phyloP scores from a whole-genome alignment of 1,140 invertebrate species.

The Orius insidiosus region DNA sequence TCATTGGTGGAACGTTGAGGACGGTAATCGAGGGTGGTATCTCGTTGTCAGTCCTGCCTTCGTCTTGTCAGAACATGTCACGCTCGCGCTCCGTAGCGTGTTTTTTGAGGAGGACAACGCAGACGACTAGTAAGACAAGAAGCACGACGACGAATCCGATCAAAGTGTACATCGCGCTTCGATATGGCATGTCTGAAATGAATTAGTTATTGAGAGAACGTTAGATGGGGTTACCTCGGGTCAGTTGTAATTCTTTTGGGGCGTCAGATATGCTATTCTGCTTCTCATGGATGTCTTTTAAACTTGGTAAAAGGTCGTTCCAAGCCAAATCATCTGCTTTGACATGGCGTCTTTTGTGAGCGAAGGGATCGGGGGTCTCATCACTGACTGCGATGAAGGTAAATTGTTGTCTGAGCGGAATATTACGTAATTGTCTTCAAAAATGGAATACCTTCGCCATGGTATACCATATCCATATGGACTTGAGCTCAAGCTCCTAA shows the following conservation, averaged over 20 bases:
- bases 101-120: slow-evolving; percentile 28
- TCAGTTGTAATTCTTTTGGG: slow-evolving; percentile 14
- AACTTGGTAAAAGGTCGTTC: slow-evolving; percentile 20
- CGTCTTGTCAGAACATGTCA: slow-evolving; percentile 22
- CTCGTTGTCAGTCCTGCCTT: slow-evolving; percentile 14
- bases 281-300: slow-evolving; percentile 13
- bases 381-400: slow-evolving; percentile 21
- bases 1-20: too few species aligned
- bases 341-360: slow-evolving; percentile 19
- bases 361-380: slow-evolving; percentile 23
- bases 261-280: slow-evolving; percentile 1
- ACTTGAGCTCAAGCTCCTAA: slow-evolving; percentile 32
- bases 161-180: slow-evolving; percentile 30
- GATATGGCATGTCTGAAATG: slow-evolving; percentile 24
- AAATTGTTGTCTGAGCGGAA: slow-evolving; percentile 21
- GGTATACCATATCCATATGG: slow-evolving; percentile 28
- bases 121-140: slow-evolving; percentile 27
- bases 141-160: slow-evolving; percentile 27
- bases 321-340: slow-evolving; percentile 17
- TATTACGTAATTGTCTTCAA: slow-evolving; percentile 29
- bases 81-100: slow-evolving; percentile 23
- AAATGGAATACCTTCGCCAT: slow-evolving; percentile 37
- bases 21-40: slow-evolving; percentile 6
- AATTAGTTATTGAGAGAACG: slow-evolving; percentile 6
- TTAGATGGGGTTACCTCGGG: slow-evolving; percentile 13